A percentile compares a stretch with the other conserved stretches of the same genome.
Conservation (phyloP, 2,113 vertebrate species). For the Sylvilagus bachmani region DNA sequence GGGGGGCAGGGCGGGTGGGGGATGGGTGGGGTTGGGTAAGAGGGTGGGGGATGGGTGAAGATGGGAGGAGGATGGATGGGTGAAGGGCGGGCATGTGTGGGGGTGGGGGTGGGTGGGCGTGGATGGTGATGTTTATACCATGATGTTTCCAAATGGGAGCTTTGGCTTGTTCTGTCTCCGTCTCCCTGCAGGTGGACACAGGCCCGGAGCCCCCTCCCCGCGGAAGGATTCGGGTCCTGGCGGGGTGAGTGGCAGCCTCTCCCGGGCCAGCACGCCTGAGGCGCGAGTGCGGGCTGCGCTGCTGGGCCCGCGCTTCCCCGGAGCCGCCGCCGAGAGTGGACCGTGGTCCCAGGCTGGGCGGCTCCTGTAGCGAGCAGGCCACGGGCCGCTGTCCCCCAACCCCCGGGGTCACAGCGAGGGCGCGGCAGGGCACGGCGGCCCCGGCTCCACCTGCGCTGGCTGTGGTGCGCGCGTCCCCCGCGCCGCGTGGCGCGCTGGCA, state of each 20-base stretch:
- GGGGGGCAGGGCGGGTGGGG: no score
- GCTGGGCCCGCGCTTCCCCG: no score
- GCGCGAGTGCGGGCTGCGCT: no score
- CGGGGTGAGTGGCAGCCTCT: no score
- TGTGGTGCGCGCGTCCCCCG: not conserved
- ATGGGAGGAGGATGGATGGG: not conserved
- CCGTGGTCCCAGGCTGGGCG: not conserved
- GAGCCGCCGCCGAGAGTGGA: not conserved
- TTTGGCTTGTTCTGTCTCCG: not conserved
- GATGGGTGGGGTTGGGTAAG: not conserved
- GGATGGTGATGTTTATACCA: not conserved
- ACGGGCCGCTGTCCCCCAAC: not conserved
- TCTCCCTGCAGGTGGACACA: not conserved
- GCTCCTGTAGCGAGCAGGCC: rapidly evolving
- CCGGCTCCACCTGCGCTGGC: not conserved
- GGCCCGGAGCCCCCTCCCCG: not conserved
- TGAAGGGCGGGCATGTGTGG: not conserved
- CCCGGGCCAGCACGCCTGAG: no score
- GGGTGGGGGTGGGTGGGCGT: not conserved
- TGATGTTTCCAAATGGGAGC: not conserved
- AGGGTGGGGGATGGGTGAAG: not conserved
- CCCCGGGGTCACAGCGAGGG: no score
- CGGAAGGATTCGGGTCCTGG: no score
- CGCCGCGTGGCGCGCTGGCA: not conserved
- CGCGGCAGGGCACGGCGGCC: rapidly evolving